A percentile compares a stretch with the other conserved stretches of the same genome.
Evolutionary conservation across 2,888 invertebrate species (phyloP).

Genomic region (Rhagonycha fulva): DNA sequence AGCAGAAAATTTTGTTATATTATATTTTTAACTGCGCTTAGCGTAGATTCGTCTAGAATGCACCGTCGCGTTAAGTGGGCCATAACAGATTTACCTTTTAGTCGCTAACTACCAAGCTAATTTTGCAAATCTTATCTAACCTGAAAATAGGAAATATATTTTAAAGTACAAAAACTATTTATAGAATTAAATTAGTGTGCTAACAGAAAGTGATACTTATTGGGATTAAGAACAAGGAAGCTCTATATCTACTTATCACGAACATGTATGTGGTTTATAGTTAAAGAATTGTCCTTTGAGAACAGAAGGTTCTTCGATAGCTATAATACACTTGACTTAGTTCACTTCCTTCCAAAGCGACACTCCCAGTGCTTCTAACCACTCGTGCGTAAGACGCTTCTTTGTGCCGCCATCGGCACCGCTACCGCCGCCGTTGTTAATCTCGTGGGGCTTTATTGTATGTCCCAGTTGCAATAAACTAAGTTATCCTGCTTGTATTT

Average conservation of each 20-base stretch:
- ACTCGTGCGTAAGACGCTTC: conserved; percentile 31
- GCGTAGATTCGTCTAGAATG: too few species aligned
- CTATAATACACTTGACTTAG: conserved; percentile 27
- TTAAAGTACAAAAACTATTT: neutral
- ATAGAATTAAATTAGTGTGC: neutral
- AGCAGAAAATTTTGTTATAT: too few species aligned
- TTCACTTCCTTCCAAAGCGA: conserved; percentile 28
- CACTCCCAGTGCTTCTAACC: conserved; percentile 22
- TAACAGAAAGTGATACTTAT: conserved; percentile 22
- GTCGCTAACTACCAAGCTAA: neutral
- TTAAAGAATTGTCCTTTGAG: conserved; percentile 31
- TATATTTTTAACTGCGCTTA: too few species aligned
- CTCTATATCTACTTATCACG: conserved; percentile 10
- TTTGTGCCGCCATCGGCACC: conserved; percentile 32
- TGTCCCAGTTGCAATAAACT: conserved; percentile 31
- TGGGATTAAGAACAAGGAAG: conserved; percentile 17
- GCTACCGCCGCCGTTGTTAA: conserved; percentile 28
- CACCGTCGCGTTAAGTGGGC: too few species aligned
- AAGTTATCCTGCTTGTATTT: conserved; percentile 30
- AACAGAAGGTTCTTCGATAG: conserved; percentile 28
- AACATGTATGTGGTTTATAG: conserved; percentile 18
- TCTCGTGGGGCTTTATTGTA: conserved; percentile 32
- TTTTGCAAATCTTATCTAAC: neutral
- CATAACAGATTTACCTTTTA: too few species aligned
- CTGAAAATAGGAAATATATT: neutral